Evolutionary conservation across 2,888 invertebrate species (phyloP), one percentile per base, ranked within the genome.

Genomic region (Heteromyza rotundicornis): DNA sequence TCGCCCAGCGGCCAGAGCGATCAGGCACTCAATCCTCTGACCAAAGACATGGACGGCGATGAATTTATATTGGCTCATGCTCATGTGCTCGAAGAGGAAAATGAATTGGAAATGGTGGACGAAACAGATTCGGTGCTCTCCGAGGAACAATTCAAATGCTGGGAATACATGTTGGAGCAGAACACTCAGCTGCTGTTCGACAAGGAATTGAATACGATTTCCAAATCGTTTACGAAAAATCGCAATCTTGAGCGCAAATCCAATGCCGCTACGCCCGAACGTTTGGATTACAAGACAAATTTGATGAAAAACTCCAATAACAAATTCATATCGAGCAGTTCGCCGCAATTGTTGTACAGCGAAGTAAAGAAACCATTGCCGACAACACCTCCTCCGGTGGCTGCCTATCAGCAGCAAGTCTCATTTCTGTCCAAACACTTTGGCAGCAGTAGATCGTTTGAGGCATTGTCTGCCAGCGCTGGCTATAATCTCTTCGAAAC

Each of bases 131-230:
- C 85, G 1, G 86, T 84, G 8, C 85, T 90, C 62, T 90, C 91
- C 1, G 94, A 94, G 74, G 95, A 95, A 79, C 94, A 94, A 77
- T 94, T 93, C 76, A 92, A 94, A 78, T 95, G 94, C 77, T 95
- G 95, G 95, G 95, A 95, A 73, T 95, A 95, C 74, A 94, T 95
- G 93, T 82, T 95, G 53, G 95, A 95, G 77, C 93, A 94, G 80
- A 95, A 95, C 74, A 94, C 94, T 0, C 94, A 94, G 78, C 85
- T 94, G 78, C 77, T 95, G 1, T 95, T 95, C 74, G 94, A 94
- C 80, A 94, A 94, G 77, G 95, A 95, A 80, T 81, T 94, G 54
- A 93, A 94, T 74, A 92, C 93, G 35, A 83, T 93, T 49, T 89
- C 90, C 0, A 88, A 88, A 76, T 88, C 87, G 0, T 84, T 84